Evolutionary conservation across 1,140 invertebrate genomes (phyloP), one percentile per base, ranked within the genome.

Genomic region (Solenopsis invicta): DNA sequence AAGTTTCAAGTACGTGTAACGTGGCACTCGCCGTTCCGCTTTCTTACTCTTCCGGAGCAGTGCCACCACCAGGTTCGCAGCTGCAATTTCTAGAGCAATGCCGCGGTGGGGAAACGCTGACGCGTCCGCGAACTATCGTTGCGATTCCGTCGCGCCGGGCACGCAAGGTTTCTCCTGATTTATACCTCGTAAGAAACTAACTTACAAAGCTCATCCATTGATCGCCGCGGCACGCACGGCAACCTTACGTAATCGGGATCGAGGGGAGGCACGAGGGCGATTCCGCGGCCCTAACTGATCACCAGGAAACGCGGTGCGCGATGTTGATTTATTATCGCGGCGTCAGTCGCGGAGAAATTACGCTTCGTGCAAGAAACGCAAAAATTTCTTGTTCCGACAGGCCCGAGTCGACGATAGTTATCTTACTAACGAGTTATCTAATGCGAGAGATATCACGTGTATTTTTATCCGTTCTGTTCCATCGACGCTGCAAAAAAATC

Each of bases 1-100:
- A 56, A 8, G 21, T 94, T 93, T 93, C 93, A 92, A 92, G 87
- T 87, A 90, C 82, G 67, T 89, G 88, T 86, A 89, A 93, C 90
- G 90, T 41, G 87, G 48, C 24, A 85, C 88, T 92, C 92, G 86
- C 72, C 86, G 94, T 95, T 94, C 93, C 94, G 94, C 94, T 95
- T 95, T 95, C 94, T 94, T 94, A 92, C 92, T 92, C 94, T 95
- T 94, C 91, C 94, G 93, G 94, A 92, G 84, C 94, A 94, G 89
- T 92, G 84, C 90, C 89, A 71, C 85, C 88, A 84, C 69, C n/a
- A 29, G 29, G 34, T n/a, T 34, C 34, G 76, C 52, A 59, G 86
- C 76, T 89, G 81, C 90, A 90, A 56, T 92, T 92, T 92, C 88
- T 92, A 92, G 92, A 91, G 88, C 90, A 90, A 69, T 66, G 75